Evolutionary conservation across 1,140 invertebrate species (phyloP).

Genomic region (Dryas iulia): DNA sequence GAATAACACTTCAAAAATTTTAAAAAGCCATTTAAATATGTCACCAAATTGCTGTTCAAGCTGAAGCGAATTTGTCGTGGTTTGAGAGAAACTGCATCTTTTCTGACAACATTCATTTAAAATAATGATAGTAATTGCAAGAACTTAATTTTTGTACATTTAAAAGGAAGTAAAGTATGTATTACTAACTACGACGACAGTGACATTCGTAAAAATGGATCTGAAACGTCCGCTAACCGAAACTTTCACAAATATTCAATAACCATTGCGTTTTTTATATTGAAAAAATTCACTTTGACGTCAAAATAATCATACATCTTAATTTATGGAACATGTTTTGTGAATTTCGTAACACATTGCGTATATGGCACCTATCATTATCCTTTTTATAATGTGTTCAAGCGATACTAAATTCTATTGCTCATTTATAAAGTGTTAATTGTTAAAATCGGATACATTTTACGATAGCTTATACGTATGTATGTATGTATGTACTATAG

Average conservation of each 20-base stretch:
- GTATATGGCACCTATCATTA: background rate
- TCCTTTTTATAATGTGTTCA: background rate
- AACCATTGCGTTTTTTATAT: background rate
- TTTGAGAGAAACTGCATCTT: background rate
- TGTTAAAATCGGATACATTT: background rate
- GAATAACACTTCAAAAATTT: background rate
- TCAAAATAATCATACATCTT: conserved; percentile 8
- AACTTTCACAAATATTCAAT: background rate
- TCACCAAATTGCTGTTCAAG: too few relatives aligned
- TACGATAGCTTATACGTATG: background rate
- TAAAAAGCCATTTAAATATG: too few relatives aligned
- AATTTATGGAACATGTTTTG: conserved; percentile 15
- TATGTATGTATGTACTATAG: conserved; percentile 40
- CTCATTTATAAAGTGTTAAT: background rate
- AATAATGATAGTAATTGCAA: background rate
- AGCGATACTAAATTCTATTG: background rate
- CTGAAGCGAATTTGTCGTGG: too few relatives aligned
- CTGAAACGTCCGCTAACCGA: background rate
- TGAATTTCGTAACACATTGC: conserved; percentile 8
- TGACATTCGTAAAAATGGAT: background rate
- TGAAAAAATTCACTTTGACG: background rate
- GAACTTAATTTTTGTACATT: background rate
- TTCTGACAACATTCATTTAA: background rate
- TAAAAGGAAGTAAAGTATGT: background rate
- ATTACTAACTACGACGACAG: background rate